A percentile compares a stretch with the other conserved stretches of the same genome.
These are phyloP conservation scores for Brachyptera putata DNA, from an alignment of 2,888 invertebrate genomes.

Conservation along the genomic window DNA sequence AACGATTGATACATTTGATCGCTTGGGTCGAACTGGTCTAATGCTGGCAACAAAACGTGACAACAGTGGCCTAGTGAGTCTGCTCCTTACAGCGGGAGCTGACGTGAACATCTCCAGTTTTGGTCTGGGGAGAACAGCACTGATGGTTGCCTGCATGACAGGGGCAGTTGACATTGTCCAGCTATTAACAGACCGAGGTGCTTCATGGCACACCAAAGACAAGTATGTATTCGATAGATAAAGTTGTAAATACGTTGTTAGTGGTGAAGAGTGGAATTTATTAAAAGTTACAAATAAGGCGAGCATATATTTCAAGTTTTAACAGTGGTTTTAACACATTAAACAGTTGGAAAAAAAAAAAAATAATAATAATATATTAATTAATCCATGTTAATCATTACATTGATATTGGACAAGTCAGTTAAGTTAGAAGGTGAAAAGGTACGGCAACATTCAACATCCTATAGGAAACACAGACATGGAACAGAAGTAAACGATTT, in stretches of 20 bases:
- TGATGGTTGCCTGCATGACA: conserved; percentile 36
- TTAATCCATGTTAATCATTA: too few relatives aligned
- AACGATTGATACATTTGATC: conserved; percentile 33
- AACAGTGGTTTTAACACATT: too few relatives aligned
- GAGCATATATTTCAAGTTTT: neutral
- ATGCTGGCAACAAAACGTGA: conserved; percentile 36
- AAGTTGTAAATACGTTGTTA: too few relatives aligned
- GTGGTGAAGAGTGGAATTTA: neutral
- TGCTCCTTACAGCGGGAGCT: conserved; percentile 35
- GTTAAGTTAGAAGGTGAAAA: too few relatives aligned
- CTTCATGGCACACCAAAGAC: conserved; percentile 35
- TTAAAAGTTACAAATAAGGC: neutral
- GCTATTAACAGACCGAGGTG: conserved; percentile 33
- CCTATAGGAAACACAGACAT: too few relatives aligned
- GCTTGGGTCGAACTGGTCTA: conserved; percentile 36
- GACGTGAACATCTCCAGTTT: conserved; percentile 34
- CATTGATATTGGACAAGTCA: too few relatives aligned
- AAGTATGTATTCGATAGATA: too few relatives aligned
- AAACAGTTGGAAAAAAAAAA: too few relatives aligned
- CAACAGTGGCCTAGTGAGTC: conserved; percentile 30
- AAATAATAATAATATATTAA: too few relatives aligned
- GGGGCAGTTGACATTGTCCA: conserved; percentile 32
- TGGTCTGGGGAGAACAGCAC: conserved; percentile 34
- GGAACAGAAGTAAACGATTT: too few relatives aligned
- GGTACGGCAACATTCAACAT: too few relatives aligned